These are phyloP conservation scores for Lepidurus packardi DNA, from an alignment of 1,140 invertebrate genomes.

Conservation along the genomic window DNA sequence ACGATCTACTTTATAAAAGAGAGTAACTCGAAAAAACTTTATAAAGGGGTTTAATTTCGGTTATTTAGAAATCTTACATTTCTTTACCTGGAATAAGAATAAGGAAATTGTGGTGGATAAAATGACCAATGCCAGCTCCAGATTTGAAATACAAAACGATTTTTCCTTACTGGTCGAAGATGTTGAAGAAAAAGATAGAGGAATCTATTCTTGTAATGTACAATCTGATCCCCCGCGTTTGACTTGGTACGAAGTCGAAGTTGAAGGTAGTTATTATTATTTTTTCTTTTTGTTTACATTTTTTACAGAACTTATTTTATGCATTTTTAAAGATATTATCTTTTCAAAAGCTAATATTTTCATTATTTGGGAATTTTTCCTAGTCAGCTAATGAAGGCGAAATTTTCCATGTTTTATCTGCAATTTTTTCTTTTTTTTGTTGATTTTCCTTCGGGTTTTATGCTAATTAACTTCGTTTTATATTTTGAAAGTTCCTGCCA, in stretches of 20 bases:
- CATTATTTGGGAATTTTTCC: not conserved
- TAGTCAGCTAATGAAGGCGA: not conserved
- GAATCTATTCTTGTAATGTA: conserved; percentile 25
- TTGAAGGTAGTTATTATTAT: conserved; percentile 19
- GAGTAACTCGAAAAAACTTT: not conserved
- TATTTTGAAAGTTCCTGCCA: conserved; percentile 13
- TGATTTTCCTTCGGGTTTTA: not conserved
- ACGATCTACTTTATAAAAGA: not conserved
- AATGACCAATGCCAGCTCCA: conserved; percentile 11
- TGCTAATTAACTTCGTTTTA: not conserved
- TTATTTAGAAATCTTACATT: conserved; percentile 22
- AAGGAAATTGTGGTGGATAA: not conserved
- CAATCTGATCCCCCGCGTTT: conserved; percentile 24
- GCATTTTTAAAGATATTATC: not conserved
- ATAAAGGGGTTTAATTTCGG: not conserved
- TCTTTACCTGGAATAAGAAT: conserved; percentile 29
- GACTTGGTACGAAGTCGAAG: conserved; percentile 26
- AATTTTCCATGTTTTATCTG: not conserved
- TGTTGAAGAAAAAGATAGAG: conserved; percentile 8
- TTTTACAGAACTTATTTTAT: not conserved
- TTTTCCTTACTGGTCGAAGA: conserved; percentile 27
- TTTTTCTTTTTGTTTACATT: not conserved
- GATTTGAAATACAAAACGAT: conserved; percentile 25
- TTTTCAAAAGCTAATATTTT: not conserved
- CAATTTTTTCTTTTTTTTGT: not conserved